These are phyloP conservation scores for Actias luna DNA, from an alignment of 2,888 invertebrate genomes.

Conservation along the genomic window DNA sequence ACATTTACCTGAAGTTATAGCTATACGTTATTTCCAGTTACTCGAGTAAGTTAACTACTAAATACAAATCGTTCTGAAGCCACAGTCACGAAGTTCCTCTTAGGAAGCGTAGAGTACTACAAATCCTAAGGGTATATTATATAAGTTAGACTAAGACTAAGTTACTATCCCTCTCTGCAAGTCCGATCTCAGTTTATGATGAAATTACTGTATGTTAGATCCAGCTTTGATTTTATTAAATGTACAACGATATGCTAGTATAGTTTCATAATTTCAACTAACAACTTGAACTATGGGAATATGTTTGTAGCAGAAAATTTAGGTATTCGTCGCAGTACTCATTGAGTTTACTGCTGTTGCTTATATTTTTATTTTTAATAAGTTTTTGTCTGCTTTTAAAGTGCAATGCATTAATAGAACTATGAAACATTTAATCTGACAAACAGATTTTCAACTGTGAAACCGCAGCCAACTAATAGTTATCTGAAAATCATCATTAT, in stretches of 20 bases:
- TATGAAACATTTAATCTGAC: too few species aligned
- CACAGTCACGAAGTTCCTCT: conserved; percentile 28
- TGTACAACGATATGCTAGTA: not conserved
- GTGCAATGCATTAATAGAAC: too few species aligned
- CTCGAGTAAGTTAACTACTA: conserved; percentile 11
- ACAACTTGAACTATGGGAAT: not conserved
- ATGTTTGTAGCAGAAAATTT: not conserved
- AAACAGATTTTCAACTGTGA: too few species aligned
- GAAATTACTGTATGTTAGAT: conserved; percentile 25
- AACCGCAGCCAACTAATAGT: too few species aligned
- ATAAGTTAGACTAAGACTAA: conserved; percentile 29
- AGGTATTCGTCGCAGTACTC: not conserved
- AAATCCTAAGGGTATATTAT: conserved; percentile 34
- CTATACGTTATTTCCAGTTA: not conserved
- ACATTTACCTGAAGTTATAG: not conserved
- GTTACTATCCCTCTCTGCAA: conserved; percentile 24
- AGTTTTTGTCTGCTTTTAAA: too few species aligned
- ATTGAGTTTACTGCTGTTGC: not conserved
- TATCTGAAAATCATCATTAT: too few species aligned
- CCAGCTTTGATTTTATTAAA: conserved; percentile 14
- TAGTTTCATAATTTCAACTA: not conserved
- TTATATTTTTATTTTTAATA: not conserved
- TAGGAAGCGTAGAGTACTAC: conserved; percentile 29
- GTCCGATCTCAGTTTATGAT: conserved; percentile 22
- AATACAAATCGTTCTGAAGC: conserved; percentile 14